Conservation (phyloP, 2,113 vertebrate genomes). For the Bombycilla garrulus region DNA sequence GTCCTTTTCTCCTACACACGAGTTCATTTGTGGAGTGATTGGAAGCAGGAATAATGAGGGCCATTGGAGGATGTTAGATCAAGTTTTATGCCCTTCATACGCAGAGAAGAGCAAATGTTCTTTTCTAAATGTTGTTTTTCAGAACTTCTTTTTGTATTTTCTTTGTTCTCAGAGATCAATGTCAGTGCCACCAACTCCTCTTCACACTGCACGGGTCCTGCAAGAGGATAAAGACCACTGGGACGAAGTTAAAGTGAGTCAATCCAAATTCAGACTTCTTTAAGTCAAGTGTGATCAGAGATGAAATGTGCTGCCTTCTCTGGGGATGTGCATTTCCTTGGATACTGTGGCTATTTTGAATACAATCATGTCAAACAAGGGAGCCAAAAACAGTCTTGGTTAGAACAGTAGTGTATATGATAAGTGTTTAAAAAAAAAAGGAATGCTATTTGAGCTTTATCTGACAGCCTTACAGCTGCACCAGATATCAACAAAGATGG, state of each 20-base stretch:
- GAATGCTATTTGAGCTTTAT: neutral
- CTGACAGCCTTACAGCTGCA: neutral
- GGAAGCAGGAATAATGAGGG: neutral
- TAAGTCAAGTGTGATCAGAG: neutral
- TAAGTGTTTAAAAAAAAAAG: neutral
- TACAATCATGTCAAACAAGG: neutral
- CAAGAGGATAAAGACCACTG: slow-evolving; percentile 94
- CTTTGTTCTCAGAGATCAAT: slow-evolving; percentile 83
- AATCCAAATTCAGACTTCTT: neutral
- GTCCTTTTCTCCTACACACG: neutral
- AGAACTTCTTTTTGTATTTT: neutral
- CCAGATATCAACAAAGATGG: neutral
- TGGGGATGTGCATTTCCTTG: neutral
- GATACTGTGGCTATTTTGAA: neutral
- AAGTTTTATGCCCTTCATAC: neutral
- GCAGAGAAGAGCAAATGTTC: neutral
- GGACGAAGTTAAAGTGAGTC: slow-evolving; percentile 96
- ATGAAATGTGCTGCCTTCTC: neutral
- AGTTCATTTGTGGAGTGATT: neutral
- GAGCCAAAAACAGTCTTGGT: neutral
- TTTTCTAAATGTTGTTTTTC: neutral
- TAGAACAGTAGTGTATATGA: neutral
- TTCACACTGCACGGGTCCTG: slow-evolving; percentile 92
- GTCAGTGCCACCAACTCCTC: slow-evolving; percentile 92
- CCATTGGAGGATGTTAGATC: neutral